These are phyloP conservation scores for Trinectes maculatus DNA, from an alignment of 2,113 vertebrate genomes.

Conservation along the genomic window DNA sequence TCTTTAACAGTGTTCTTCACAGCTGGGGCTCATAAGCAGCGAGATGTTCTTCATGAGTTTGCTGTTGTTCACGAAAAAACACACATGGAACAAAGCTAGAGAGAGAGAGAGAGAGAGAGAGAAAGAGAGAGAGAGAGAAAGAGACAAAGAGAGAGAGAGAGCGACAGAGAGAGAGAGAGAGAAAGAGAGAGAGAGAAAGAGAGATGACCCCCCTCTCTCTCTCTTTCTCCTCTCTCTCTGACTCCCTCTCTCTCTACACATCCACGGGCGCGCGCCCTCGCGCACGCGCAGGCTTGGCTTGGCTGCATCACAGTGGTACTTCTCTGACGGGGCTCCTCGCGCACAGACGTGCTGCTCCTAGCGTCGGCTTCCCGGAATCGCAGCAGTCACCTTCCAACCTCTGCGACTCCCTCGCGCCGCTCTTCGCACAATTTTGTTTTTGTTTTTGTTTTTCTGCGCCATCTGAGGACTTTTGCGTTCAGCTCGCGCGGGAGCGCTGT, in stretches of 20 bases:
- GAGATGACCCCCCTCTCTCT: neutral
- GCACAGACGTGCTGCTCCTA: conserved; percentile 78
- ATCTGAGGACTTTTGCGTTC: conserved; percentile 30
- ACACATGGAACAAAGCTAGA: too few relatives aligned
- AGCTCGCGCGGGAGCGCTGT: too few relatives aligned
- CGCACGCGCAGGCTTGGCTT: conserved; percentile 10
- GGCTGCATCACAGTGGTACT: conserved; percentile 67
- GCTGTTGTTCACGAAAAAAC: too few relatives aligned
- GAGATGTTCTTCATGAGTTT: too few relatives aligned
- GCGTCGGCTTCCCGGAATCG: conserved; percentile 74
- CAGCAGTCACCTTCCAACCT: conserved; percentile 83
- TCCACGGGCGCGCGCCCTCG: neutral
- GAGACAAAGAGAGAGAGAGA: too few relatives aligned
- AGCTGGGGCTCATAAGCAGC: too few relatives aligned
- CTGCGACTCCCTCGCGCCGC: conserved; percentile 68
- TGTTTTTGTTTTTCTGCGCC: conserved; percentile 43
- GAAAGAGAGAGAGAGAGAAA: too few relatives aligned
- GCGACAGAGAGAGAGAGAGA: too few relatives aligned
- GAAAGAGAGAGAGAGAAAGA: too few relatives aligned
- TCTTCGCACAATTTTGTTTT: too few relatives aligned
- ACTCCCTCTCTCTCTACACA: neutral
- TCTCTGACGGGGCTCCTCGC: conserved; percentile 47
- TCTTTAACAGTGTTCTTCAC: too few relatives aligned
- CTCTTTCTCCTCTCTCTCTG: conserved; percentile 5
- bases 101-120: too few relatives aligned